phyloP scores from a whole-genome alignment of 2,797 vertebrate species.

The Poeciliopsis gracilis region DNA sequence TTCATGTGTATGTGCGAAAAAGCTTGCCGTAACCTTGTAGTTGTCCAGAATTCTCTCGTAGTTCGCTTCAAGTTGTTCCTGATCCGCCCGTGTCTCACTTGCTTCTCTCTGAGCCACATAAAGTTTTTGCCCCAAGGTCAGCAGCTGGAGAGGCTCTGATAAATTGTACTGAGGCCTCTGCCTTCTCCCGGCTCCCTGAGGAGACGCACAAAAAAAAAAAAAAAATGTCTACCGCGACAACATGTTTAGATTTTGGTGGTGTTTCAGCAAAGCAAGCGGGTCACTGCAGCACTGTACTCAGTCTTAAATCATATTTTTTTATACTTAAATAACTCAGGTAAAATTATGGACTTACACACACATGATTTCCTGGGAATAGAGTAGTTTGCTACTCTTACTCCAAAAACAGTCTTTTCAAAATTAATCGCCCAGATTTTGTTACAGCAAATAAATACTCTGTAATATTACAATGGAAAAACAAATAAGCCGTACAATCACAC shows the following conservation, averaged over 20 bases:
- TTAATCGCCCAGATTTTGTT: neutral
- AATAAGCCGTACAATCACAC: neutral
- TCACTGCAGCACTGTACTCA: neutral
- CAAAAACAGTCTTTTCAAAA: neutral
- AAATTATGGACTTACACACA: neutral
- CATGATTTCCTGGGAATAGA: no score
- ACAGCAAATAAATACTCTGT: neutral
- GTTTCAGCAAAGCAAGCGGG: neutral
- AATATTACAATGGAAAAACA: neutral
- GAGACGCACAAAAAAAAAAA: slow-evolving; percentile 3
- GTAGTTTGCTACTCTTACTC: neutral
- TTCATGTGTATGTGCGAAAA: neutral
- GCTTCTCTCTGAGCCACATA: slow-evolving; percentile 49
- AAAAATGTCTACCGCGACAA: neutral
- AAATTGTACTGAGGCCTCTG: slow-evolving; percentile 15
- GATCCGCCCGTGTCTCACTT: slow-evolving; percentile 35
- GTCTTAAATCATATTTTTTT: neutral
- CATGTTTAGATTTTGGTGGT: neutral
- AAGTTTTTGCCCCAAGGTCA: slow-evolving; percentile 65
- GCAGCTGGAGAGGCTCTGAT: slow-evolving; percentile 30
- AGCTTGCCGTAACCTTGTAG: slow-evolving; percentile 49
- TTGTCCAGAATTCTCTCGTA: slow-evolving; percentile 41
- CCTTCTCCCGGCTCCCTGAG: slow-evolving; percentile 36
- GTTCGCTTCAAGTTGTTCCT: slow-evolving; percentile 38
- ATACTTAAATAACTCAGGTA: neutral